These are phyloP conservation scores for Heliconius hermathena DNA, from an alignment of 1,140 invertebrate genomes.

Conservation along the genomic window DNA sequence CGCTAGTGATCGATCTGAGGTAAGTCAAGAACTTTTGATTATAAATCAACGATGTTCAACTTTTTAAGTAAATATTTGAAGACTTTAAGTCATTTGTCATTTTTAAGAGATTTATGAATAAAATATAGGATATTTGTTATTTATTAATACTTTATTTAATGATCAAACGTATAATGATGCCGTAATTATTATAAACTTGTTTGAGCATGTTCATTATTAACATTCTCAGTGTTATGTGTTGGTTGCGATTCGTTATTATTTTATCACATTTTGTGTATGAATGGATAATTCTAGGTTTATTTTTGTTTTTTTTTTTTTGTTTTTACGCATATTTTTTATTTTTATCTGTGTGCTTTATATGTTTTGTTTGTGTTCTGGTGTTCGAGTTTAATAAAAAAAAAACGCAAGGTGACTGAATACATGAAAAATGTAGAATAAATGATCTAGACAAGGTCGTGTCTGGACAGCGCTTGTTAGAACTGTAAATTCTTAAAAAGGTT, in stretches of 20 bases:
- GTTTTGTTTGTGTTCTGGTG: slow-evolving; percentile 33
- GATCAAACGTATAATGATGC: not conserved
- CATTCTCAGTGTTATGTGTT: slow-evolving; percentile 37
- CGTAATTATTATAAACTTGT: not conserved
- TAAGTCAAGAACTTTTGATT: slow-evolving; percentile 38
- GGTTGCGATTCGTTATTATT: slow-evolving; percentile 30
- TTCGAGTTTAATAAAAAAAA: slow-evolving; percentile 4
- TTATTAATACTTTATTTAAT: not conserved
- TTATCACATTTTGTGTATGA: slow-evolving; percentile 30
- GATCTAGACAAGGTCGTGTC: not conserved
- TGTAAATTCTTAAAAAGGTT: slow-evolving; percentile 8
- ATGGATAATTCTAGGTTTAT: not conserved
- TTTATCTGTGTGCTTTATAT: slow-evolving; percentile 28
- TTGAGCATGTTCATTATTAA: slow-evolving; percentile 42
- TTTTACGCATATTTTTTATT: slow-evolving; percentile 15
- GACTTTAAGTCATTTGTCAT: not conserved
- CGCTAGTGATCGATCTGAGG: slow-evolving; percentile 82
- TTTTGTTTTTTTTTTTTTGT: slow-evolving; percentile 5
- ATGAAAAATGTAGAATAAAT: not conserved
- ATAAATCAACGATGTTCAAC: not conserved
- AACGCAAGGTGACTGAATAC: not conserved
- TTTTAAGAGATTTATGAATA: not conserved
- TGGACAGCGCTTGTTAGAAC: not conserved
- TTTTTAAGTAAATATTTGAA: not conserved
- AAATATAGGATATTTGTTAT: not conserved